Base-by-base conservation (phyloP, 2,888 invertebrate genomes). In the Uloborus plumipes region DNA sequence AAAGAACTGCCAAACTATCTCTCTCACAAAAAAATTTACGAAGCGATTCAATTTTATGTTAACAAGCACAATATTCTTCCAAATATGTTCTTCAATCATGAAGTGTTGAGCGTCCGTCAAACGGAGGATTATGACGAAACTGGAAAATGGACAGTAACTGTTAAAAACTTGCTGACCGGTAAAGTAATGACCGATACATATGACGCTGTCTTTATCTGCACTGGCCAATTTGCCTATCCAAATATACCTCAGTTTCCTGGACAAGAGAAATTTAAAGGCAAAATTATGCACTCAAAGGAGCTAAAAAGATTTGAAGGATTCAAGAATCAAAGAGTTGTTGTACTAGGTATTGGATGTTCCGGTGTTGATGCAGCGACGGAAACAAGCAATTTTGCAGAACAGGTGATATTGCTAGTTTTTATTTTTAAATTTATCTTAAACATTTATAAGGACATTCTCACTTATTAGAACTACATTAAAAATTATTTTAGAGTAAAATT, bases 291-390 rank as follows among this genome's bases (percentile, higher is more conserved):
- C 80, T 76, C 87, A 11, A 87, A 86, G 58, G 80, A 84, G 13
- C 82, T 85, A 71, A 85, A 86, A 14, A 84, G 84, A 51, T 78
- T 85, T 9, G 69, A 75, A n/a, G 79, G 73, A 22, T 87, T 86
- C 77, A 84, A 76, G 26, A 88, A 87, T 58, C 88, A 88, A 85
- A 85, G 88, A 65, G 89, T 90, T 7, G 87, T 91, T 26, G 88
- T 91, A 0, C 86, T 91, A 49, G 91, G 91, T 3, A 88, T 91
- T 71, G 90, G 91, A 1, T 90, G 90, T 85, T 90, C 90, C 0
- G 90, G 88, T 6, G 88, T 88, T 0, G 89, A 89, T 85, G 86
- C 87, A 2, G 88, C 89, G 20, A 89, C 89, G 13, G 89, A 89
- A 71, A 86, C 89, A 31, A 87, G 88, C 72, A 84, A 87, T 49